Evolutionary conservation across 2,113 vertebrate species (phyloP).

Genomic region (Corythoichthys intestinalis): DNA sequence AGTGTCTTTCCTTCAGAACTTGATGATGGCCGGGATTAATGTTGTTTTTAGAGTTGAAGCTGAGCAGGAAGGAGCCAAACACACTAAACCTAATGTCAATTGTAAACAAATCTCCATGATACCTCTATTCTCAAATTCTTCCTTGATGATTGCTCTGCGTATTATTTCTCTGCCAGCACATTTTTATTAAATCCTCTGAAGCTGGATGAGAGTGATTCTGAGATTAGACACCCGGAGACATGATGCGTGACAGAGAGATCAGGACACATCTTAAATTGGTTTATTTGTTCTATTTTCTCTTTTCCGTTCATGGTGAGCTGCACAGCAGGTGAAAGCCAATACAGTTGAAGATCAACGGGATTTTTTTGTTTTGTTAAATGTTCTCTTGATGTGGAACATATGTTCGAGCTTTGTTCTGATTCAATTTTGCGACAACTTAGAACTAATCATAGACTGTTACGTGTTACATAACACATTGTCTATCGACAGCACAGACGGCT

Average conservation of each 20-base stretch:
- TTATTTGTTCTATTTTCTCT: constrained; percentile 8
- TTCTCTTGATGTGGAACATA: constrained; percentile 19
- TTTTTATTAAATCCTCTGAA: constrained; percentile 1
- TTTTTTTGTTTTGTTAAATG: constrained; percentile 12
- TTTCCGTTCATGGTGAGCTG: not conserved
- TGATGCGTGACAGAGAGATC: constrained; percentile 11
- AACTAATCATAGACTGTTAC: not conserved
- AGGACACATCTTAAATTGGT: constrained; percentile 8
- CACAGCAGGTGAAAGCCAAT: constrained; percentile 13
- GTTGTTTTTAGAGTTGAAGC: constrained; percentile 7
- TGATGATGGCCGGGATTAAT: not conserved
- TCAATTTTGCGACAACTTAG: constrained; percentile 6
- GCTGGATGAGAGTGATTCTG: not conserved
- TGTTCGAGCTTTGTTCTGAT: constrained; percentile 15
- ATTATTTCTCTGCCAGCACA: not conserved
- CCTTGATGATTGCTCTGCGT: constrained; percentile 2
- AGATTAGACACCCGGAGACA: not conserved
- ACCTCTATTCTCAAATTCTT: constrained; percentile 17
- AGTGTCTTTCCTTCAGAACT: not conserved
- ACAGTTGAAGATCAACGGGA: constrained; percentile 14
- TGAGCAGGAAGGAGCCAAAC: constrained; percentile 14
- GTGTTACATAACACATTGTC: constrained; percentile 18
- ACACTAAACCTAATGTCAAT: constrained; percentile 15
- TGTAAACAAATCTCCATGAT: constrained; percentile 22
- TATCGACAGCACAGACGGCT: not conserved